Conservation (phyloP, 2,797 vertebrate genomes). For the Ficedula albicollis region DNA sequence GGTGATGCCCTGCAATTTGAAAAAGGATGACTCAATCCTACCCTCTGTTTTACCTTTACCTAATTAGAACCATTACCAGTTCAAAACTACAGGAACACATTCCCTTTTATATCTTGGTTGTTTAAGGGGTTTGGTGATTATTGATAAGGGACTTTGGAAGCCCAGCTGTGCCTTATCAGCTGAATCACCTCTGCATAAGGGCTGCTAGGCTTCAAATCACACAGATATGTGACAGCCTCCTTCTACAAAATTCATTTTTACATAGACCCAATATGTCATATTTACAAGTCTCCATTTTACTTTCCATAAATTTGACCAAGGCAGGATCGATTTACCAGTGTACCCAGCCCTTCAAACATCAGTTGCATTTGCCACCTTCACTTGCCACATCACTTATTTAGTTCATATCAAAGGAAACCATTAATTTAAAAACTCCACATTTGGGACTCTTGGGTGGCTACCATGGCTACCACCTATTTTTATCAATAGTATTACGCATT, state of each 20-base stretch:
- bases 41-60: neutral
- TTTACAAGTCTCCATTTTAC: neutral
- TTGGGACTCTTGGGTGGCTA: slow-evolving; percentile 21
- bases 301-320: neutral
- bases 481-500: neutral
- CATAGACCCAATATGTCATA: neutral
- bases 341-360: neutral
- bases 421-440: neutral
- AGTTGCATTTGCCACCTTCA: neutral
- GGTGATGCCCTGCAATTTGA: neutral
- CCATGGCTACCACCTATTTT: slow-evolving; percentile 47
- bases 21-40: neutral
- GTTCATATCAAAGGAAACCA: neutral
- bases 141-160: neutral
- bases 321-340: neutral
- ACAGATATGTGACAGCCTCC: neutral
- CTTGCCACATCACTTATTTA: neutral
- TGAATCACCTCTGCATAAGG: neutral
- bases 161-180: neutral
- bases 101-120: neutral
- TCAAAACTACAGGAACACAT: neutral
- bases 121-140: neutral
- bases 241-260: neutral
- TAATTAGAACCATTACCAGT: neutral
- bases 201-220: neutral